A percentile compares a stretch with the other conserved stretches of the same genome.
Evolutionary conservation across 2,888 invertebrate species (phyloP).

Genomic region (Serrognathus titanus): DNA sequence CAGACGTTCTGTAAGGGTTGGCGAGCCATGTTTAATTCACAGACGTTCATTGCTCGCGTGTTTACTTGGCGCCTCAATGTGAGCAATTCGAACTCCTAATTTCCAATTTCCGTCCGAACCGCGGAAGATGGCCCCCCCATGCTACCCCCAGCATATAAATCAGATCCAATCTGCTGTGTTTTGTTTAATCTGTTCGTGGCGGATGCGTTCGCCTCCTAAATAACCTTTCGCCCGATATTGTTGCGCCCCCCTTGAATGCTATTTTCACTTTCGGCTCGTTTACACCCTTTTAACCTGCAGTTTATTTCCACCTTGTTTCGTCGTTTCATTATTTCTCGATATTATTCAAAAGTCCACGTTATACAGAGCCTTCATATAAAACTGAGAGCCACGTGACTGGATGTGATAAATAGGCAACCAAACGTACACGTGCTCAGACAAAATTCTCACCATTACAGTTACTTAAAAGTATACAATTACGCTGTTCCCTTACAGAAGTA

Average conservation of each 20-base stretch:
- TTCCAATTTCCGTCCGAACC: slow-evolving; percentile 31
- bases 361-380: too few species aligned
- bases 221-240: slow-evolving; percentile 28
- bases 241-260: slow-evolving; percentile 11
- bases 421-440: too few species aligned
- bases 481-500: too few species aligned
- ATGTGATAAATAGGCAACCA: too few species aligned
- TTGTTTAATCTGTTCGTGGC: slow-evolving; percentile 1
- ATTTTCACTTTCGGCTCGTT: too few species aligned
- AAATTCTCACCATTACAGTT: too few species aligned
- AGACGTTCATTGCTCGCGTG: slow-evolving; percentile 8
- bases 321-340: too few species aligned
- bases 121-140: slow-evolving; percentile 26
- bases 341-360: too few species aligned
- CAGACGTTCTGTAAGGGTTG: background rate
- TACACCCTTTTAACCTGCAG: too few species aligned
- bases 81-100: slow-evolving; percentile 25
- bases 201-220: slow-evolving; percentile 26
- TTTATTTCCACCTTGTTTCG: too few species aligned
- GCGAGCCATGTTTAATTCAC: slow-evolving; percentile 14
- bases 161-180: slow-evolving; percentile 23
- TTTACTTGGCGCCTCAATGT: slow-evolving; percentile 18
- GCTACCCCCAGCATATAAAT: slow-evolving; percentile 32
- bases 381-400: too few species aligned
- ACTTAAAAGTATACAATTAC: too few species aligned